Percentiles rank a stretch among this genome's conserved stretches.
phyloP scores from a whole-genome alignment of 2,888 invertebrate species.

The Hyposoter dolosus region DNA sequence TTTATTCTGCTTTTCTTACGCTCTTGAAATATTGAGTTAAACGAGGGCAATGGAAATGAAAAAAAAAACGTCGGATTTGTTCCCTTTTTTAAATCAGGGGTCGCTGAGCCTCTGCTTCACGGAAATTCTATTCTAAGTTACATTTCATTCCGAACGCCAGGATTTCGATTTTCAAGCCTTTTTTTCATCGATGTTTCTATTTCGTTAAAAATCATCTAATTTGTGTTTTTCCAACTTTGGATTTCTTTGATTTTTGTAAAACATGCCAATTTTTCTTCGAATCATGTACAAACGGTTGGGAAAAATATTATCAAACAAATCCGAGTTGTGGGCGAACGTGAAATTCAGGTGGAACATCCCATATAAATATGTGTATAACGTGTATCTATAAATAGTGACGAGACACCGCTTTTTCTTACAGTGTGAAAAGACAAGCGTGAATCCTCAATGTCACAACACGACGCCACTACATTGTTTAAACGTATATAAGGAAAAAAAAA shows the following conservation, averaged over 20 bases:
- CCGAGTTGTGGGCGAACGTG: not conserved
- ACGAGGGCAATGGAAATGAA: not conserved
- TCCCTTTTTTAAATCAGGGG: not conserved
- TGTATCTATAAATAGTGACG: slow-evolving; percentile 17
- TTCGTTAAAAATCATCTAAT: not conserved
- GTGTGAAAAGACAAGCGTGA: slow-evolving; percentile 59
- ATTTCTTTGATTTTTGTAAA: not conserved
- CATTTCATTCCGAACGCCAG: not conserved
- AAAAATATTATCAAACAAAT: not conserved
- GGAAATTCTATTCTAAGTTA: not conserved
- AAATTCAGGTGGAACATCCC: not conserved
- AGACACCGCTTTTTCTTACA: slow-evolving; percentile 62
- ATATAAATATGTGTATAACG: slow-evolving; percentile 24
- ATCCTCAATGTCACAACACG: slow-evolving; percentile 63
- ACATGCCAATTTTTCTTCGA: not conserved
- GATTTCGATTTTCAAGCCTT: not conserved
- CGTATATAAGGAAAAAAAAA: slow-evolving; percentile 60
- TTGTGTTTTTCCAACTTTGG: no score
- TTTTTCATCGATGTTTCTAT: not conserved
- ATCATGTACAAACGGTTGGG: not conserved
- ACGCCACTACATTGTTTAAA: slow-evolving; percentile 59
- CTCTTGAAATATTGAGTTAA: slow-evolving; percentile 15
- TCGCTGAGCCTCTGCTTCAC: not conserved
- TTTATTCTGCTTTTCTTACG: slow-evolving; percentile 14
- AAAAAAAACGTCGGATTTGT: not conserved